Base-by-base conservation (phyloP, 2,888 invertebrate genomes). In the Athalia circularis region DNA sequence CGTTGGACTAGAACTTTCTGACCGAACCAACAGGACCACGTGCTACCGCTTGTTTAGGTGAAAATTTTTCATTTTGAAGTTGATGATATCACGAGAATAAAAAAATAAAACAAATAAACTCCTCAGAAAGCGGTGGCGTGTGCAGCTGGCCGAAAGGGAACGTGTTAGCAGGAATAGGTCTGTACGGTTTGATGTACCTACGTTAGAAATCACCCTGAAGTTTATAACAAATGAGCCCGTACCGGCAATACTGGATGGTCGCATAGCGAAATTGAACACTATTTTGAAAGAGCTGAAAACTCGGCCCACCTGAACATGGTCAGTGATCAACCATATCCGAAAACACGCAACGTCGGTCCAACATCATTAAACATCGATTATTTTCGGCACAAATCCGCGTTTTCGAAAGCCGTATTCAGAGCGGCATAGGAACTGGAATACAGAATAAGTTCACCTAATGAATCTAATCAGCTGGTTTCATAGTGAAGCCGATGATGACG, bases 101-200 rank as follows among this genome's bases (percentile, higher is more conserved):
- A 48, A 6, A 65, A 15, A 13, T 0, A 48, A 48, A 2, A 7
- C 13, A 48, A 5, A 48, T 3, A 13, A 13, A 47, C 47, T 65
- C 15, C 2, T 29, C 83, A 85, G 87, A 85, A 79, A 86, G 80
- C 4, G 85, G 82, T 0, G 91, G 91, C 1, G 80, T 85, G 3
- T 92, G 92, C 82, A 85, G 85, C 8, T 92, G 92, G 92, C 92
- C 92, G 0, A 88, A 94, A 15, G 91, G 91, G 0, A 91, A 90
- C 80, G 91, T 93, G 87, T 88, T 94, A 54, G 94, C 94, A 8
- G 94, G 94, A 4, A 92, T 92, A 43, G 92, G 92, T 0, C 90
- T 94, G 65, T 94, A 94, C 85, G 94, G 92, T 3, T 94, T 94
- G 92, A 90, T 94, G 83, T 94, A 93, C n/a, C n/a, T n/a, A n/a